These are phyloP conservation scores for Hermaeophaga mercurialis DNA, from an alignment of 2,888 invertebrate species.

Conservation along the genomic window DNA sequence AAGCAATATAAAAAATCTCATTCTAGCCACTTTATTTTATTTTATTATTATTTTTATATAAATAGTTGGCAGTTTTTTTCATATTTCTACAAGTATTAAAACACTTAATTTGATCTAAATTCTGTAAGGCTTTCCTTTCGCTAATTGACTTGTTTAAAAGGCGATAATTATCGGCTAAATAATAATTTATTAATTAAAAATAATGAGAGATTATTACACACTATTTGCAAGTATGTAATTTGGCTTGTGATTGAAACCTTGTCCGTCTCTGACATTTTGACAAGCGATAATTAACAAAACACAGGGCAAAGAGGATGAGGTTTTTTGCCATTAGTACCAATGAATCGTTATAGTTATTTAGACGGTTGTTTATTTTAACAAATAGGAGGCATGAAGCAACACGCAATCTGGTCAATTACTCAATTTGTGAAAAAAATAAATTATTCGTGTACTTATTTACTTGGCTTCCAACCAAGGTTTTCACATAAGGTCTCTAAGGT, in stretches of 20 bases:
- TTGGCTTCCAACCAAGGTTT: too few species aligned
- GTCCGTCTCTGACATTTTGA: constrained; percentile 11
- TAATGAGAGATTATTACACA: constrained; percentile 12
- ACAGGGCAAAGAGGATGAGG: constrained; percentile 10
- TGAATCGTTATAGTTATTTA: not conserved
- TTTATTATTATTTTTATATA: too few species aligned
- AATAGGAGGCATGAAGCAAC: not conserved
- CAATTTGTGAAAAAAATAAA: too few species aligned
- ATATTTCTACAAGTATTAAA: too few species aligned
- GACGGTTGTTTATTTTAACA: constrained; percentile 2
- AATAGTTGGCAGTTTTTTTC: too few species aligned
- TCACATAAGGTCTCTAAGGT: too few species aligned
- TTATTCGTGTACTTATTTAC: too few species aligned
- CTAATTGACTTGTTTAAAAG: not conserved
- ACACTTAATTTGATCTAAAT: too few species aligned
- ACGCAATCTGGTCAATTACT: too few species aligned
- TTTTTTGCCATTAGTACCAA: constrained; percentile 4
- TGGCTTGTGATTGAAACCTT: constrained; percentile 4
- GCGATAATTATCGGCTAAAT: constrained; percentile 8
- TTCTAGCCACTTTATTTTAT: too few species aligned
- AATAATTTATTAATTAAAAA: constrained; percentile 18
- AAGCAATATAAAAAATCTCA: too few species aligned
- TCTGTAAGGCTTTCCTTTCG: too few species aligned
- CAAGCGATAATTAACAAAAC: constrained; percentile 15
- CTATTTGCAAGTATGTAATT: constrained; percentile 11